Percentiles rank a stretch among this genome's conserved stretches.
phyloP scores from a whole-genome alignment of 2,888 invertebrate genomes.

The Lutraria lutraria region DNA sequence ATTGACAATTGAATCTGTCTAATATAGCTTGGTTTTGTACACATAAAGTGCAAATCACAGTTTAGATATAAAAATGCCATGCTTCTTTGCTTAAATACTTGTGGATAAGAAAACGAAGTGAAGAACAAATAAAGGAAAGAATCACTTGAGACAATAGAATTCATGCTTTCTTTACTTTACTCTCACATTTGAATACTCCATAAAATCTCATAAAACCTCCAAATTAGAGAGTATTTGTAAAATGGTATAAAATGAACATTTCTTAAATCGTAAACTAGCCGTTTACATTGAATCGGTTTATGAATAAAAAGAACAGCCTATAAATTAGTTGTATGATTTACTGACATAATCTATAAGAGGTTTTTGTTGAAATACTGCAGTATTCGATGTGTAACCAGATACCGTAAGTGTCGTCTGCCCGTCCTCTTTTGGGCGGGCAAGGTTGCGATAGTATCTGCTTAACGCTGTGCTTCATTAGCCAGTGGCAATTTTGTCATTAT shows the following conservation, averaged over 20 bases:
- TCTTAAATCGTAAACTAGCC: background rate
- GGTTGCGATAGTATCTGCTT: conserved; percentile 44
- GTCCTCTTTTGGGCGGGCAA: conserved; percentile 47
- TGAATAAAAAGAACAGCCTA: background rate
- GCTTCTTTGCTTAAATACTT: conserved; percentile 24
- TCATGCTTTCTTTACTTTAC: background rate
- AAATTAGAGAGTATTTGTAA: conserved; percentile 16
- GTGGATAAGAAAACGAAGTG: background rate
- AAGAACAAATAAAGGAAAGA: background rate
- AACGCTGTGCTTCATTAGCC: conserved; percentile 48
- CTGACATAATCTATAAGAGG: background rate
- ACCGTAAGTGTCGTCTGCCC: conserved; percentile 49
- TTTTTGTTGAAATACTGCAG: conserved; percentile 13
- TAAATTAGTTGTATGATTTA: conserved; percentile 14
- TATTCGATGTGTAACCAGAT: conserved; percentile 37
- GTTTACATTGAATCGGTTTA: background rate
- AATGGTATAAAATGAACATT: background rate
- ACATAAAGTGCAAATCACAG: background rate
- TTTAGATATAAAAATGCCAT: conserved; percentile 1
- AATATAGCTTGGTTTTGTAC: background rate
- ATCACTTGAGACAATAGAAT: background rate
- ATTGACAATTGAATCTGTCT: background rate
- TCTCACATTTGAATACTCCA: conserved; percentile 6
- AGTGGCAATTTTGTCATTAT: conserved; percentile 48
- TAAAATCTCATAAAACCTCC: background rate